These are phyloP conservation scores for Megalonaias nervosa DNA, from an alignment of 1,140 invertebrate species.

Conservation along the genomic window DNA sequence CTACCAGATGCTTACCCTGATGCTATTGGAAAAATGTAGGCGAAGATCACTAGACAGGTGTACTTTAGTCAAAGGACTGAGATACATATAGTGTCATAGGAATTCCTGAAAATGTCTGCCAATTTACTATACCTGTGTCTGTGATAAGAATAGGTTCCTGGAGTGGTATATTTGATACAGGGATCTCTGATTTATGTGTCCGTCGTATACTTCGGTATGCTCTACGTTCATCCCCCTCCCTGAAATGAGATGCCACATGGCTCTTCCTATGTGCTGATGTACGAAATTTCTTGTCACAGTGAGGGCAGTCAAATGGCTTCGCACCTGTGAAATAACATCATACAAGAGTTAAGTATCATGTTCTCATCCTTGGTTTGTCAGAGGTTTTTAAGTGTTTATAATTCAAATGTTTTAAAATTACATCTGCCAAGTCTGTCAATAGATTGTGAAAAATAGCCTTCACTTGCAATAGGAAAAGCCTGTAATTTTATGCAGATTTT, in stretches of 20 bases:
- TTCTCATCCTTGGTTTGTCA: too few species aligned
- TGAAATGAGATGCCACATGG: constrained; percentile 76
- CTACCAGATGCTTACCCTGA: too few species aligned
- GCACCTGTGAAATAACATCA: constrained; percentile 57
- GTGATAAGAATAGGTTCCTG: constrained; percentile 78
- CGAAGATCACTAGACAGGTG: too few species aligned
- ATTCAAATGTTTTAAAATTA: too few species aligned
- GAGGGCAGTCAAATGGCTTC: constrained; percentile 71
- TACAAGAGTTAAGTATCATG: background rate
- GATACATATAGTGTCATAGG: too few species aligned
- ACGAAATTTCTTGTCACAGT: constrained; percentile 72
- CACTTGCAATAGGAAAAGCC: too few species aligned
- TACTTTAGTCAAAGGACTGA: too few species aligned
- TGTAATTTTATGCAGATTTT: background rate
- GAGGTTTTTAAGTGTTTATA: too few species aligned
- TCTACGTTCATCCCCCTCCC: constrained; percentile 16
- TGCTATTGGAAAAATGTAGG: too few species aligned
- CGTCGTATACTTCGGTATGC: constrained; percentile 44
- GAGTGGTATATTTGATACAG: constrained; percentile 73
- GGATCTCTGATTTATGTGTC: constrained; percentile 51
- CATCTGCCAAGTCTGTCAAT: too few species aligned
- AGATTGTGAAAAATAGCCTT: too few species aligned
- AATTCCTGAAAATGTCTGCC: too few species aligned
- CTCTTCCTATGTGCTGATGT: constrained; percentile 81
- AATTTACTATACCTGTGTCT: constrained; percentile 66